Conservation (phyloP, 2,888 invertebrate species). For the Lepidonotus clava region DNA sequence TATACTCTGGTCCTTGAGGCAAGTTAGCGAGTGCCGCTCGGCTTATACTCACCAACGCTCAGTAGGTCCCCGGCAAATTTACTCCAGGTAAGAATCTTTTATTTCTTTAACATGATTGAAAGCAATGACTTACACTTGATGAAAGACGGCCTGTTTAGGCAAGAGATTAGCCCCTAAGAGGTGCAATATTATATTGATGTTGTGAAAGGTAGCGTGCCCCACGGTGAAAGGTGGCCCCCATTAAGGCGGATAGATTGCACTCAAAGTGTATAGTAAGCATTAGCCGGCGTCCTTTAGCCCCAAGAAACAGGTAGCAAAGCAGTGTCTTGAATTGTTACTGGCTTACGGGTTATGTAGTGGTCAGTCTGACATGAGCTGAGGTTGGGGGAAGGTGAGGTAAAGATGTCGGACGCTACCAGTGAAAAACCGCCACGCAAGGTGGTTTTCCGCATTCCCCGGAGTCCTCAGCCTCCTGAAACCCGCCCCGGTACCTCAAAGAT, state of each 20-base stretch:
- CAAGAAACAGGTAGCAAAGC: too few species aligned
- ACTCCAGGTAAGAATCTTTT: slow-evolving; percentile 41
- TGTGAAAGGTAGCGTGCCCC: slow-evolving; percentile 26
- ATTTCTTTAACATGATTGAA: neutral
- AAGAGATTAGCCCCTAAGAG: slow-evolving; percentile 35
- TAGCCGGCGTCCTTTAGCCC: too few species aligned
- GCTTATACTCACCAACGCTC: neutral
- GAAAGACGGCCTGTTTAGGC: neutral
- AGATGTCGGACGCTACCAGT: neutral
- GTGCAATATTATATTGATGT: slow-evolving; percentile 50
- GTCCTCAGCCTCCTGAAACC: neutral
- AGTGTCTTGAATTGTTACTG: too few species aligned
- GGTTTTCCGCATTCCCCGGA: neutral
- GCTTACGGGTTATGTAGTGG: too few species aligned
- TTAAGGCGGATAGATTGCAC: slow-evolving; percentile 35
- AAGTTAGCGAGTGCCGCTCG: neutral
- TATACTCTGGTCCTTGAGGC: neutral
- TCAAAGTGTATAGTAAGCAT: neutral
- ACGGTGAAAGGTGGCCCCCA: slow-evolving; percentile 15
- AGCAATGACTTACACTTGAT: slow-evolving; percentile 27
- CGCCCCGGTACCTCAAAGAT: neutral
- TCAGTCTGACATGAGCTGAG: too few species aligned
- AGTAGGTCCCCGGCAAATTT: neutral
- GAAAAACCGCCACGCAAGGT: slow-evolving; percentile 2
- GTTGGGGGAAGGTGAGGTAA: too few species aligned